Evolutionary conservation across 2,888 invertebrate species (phyloP), one percentile per base, ranked within the genome.

Genomic region (Nephrocerus scutellatus): DNA sequence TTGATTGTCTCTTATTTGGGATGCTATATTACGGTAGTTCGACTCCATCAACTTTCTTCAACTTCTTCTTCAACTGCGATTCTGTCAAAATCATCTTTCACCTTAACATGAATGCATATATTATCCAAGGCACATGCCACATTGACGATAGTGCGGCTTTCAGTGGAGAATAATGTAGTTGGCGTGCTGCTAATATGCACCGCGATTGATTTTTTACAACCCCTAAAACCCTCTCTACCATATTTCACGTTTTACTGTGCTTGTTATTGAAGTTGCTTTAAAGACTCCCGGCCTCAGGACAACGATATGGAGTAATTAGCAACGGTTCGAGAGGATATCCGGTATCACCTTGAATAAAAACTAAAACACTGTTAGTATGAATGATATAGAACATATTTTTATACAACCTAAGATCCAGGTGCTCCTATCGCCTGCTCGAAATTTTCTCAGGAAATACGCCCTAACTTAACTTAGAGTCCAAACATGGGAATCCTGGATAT

Each of bases 61-160:
- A n/a, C n/a, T n/a, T n/a, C n/a, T n/a, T n/a, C n/a, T n/a, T n/a
- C n/a, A n/a, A n/a, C n/a, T n/a, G n/a, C n/a, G n/a, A n/a, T n/a
- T n/a, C n/a, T n/a, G n/a, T n/a, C n/a, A n/a, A n/a, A n/a, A n/a
- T n/a, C n/a, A n/a, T n/a, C n/a, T n/a, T n/a, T n/a, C n/a, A n/a
- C n/a, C n/a, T n/a, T n/a, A n/a, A n/a, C 24, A 13, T 39, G 9
- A 34, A 39, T 35, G 19, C 43, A 43, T 5, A 40, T 36, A 24
- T 40, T 43, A 12, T 41, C 33, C 8, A 41, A n/a, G 1, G 39
- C 36, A 12, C 28, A 33, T 12, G 20, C 31, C 5, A 22, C 37
- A 7, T 41, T 44, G 7, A 34, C 9, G 22, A 44, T 30, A 33
- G 25, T 6, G 12, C 15, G 2, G 26, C 37, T 18, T 34, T 44